Percentiles rank a stretch among this genome's conserved stretches.
Conservation (phyloP, 2,113 vertebrate genomes). For the Axis porcinus region DNA sequence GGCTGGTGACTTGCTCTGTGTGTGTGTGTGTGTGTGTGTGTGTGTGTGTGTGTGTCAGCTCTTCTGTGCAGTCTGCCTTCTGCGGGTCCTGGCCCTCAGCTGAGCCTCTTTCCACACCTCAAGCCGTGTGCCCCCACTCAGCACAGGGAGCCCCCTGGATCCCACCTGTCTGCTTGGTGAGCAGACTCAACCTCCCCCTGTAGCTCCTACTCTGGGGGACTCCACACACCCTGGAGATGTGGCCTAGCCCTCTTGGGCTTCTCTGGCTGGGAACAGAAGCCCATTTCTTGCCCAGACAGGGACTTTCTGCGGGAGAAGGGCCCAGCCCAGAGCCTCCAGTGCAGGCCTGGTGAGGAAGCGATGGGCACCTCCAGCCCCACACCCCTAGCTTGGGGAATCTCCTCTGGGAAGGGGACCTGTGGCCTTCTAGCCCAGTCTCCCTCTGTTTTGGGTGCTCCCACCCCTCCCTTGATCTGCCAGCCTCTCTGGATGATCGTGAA, state of each 20-base stretch:
- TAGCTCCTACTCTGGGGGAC: not conserved
- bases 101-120: not conserved
- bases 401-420: not conserved
- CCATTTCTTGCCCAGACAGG: not conserved
- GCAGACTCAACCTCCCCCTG: not conserved
- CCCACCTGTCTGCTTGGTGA: not conserved
- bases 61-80: not conserved
- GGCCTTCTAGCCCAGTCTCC: not conserved
- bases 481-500: not conserved
- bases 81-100: not conserved
- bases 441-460: not conserved
- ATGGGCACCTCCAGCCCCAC: not conserved
- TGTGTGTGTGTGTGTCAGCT: not conserved
- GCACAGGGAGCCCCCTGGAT: not conserved
- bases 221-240: not conserved
- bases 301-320: not conserved
- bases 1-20: not conserved
- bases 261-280: not conserved
- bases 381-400: not conserved
- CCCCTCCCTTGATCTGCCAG: not conserved
- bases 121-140: rapidly evolving
- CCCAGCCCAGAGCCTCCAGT: not conserved
- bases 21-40: not conserved
- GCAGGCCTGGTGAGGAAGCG: not conserved
- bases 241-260: not conserved